phyloP scores from a whole-genome alignment of 2,888 invertebrate genomes.

The Noctuana brunneofusca region DNA sequence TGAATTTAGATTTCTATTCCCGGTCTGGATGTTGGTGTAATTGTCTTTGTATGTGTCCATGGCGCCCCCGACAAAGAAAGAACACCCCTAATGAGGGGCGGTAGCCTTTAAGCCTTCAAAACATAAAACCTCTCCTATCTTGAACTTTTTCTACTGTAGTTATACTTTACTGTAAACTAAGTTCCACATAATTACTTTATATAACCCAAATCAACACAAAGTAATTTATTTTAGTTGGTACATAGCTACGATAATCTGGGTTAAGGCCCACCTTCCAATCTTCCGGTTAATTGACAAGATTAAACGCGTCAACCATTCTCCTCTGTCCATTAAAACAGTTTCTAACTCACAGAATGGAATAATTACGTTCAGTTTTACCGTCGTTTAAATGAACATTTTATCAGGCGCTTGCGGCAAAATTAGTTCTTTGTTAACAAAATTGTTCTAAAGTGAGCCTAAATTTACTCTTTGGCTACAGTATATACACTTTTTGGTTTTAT shows the following conservation, averaged over 20 bases:
- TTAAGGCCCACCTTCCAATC: slow-evolving; percentile 50
- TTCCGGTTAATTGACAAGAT: slow-evolving; percentile 69
- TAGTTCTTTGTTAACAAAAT: slow-evolving; percentile 50
- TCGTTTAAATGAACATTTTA: slow-evolving; percentile 60
- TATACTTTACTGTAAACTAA: neutral
- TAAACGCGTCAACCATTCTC: slow-evolving; percentile 59
- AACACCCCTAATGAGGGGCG: too few relatives aligned
- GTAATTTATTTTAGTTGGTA: slow-evolving; percentile 7
- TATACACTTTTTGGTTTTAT: too few relatives aligned
- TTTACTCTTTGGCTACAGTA: neutral
- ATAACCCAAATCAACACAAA: neutral
- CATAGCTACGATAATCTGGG: slow-evolving; percentile 13
- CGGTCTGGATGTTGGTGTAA: too few relatives aligned
- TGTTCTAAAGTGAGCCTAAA: slow-evolving; percentile 39
- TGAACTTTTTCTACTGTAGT: too few relatives aligned
- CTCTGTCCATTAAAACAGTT: slow-evolving; percentile 55
- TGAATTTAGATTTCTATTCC: too few relatives aligned
- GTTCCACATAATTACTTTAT: neutral
- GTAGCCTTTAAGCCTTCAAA: too few relatives aligned
- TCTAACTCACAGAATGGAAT: slow-evolving; percentile 57
- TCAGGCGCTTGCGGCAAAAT: slow-evolving; percentile 44
- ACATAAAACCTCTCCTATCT: too few relatives aligned
- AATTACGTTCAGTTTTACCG: slow-evolving; percentile 61
- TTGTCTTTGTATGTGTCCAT: too few relatives aligned
- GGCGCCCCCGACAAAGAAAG: too few relatives aligned